A percentile compares a stretch with the other conserved stretches of the same genome.
Evolutionary conservation across 2,113 vertebrate genomes (phyloP).

Genomic region (Quiscalus mexicanus): DNA sequence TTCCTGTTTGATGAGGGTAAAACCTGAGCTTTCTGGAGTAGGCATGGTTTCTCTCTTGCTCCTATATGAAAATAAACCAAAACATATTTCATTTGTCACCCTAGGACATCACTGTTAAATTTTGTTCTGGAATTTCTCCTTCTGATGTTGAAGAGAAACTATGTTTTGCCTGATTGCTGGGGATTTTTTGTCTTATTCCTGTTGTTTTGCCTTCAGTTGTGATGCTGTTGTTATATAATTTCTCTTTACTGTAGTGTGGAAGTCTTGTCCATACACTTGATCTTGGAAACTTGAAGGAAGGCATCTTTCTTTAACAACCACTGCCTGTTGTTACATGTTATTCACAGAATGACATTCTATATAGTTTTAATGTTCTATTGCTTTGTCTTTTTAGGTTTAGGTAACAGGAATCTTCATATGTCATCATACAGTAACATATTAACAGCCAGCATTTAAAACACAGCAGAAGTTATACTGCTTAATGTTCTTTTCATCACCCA

Average conservation of each 20-base stretch:
- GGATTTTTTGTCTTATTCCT: background rate
- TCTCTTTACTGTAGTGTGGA: background rate
- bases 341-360: background rate
- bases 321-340: background rate
- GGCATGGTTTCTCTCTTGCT: background rate
- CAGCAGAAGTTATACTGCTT: background rate
- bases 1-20: background rate
- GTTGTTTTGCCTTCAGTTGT: background rate
- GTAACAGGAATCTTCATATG: background rate
- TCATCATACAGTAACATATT: background rate
- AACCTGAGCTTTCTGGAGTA: background rate
- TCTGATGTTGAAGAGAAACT: background rate
- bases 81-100: background rate
- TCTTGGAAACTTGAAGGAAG: background rate
- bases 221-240: background rate
- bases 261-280: background rate
- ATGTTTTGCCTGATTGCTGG: background rate
- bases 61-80: background rate
- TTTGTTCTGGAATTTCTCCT: background rate
- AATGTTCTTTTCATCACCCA: slow-evolving; percentile 40
- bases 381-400: background rate
- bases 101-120: background rate
- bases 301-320: background rate
- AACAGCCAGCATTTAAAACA: background rate
- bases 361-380: slow-evolving; percentile 8